These are phyloP conservation scores for Thermophis baileyi DNA, from an alignment of 2,113 vertebrate genomes.

Conservation along the genomic window DNA sequence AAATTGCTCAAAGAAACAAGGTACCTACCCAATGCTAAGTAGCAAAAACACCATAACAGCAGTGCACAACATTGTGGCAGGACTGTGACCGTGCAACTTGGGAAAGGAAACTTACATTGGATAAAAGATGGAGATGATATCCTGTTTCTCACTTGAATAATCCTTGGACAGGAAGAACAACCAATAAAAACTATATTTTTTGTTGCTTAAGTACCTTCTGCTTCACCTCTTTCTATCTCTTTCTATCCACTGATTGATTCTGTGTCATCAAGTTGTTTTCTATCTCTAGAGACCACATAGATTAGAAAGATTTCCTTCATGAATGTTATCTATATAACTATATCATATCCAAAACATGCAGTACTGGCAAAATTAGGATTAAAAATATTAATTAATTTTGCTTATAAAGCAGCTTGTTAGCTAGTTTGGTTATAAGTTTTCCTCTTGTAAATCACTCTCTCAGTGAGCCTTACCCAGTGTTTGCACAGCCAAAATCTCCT, in stretches of 20 bases:
- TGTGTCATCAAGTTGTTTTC: not conserved
- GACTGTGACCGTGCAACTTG: not conserved
- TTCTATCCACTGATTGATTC: not conserved
- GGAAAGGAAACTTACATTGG: not conserved
- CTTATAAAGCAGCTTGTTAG: not conserved
- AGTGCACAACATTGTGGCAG: not conserved
- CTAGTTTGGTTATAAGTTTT: not conserved
- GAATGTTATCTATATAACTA: not conserved
- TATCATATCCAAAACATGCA: not conserved
- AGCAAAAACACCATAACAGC: not conserved
- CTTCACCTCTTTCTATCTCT: not conserved
- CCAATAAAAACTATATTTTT: not conserved
- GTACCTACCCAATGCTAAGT: not conserved
- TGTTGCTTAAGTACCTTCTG: not conserved
- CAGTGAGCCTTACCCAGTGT: not conserved
- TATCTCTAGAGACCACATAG: not conserved
- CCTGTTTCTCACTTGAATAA: not conserved
- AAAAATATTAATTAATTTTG: not conserved
- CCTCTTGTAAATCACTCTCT: not conserved
- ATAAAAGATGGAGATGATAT: not conserved
- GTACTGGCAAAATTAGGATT: not conserved
- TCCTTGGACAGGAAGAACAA: not conserved
- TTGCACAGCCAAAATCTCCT: not conserved
- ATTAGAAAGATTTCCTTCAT: not conserved
- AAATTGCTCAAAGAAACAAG: not conserved